phyloP scores from a whole-genome alignment of 92 coral and sea anemone genomes.

The Phenganax subtilis region DNA sequence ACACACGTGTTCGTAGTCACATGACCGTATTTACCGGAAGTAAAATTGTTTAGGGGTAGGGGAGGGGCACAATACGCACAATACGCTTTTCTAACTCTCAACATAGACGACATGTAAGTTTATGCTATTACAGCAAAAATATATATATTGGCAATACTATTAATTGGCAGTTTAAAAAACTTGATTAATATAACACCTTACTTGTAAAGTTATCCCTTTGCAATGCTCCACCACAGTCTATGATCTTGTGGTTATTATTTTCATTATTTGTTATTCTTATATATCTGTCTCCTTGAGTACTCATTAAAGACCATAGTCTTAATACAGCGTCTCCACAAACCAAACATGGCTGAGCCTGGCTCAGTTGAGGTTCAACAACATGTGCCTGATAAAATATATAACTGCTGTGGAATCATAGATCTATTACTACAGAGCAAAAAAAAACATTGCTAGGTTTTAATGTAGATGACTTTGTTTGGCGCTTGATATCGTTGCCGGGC shows the following conservation, averaged over 20 bases:
- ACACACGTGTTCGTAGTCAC: too few species aligned
- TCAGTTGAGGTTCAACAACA: conserved; percentile 3
- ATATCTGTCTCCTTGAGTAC: conserved; percentile 29
- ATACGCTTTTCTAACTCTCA: too few species aligned
- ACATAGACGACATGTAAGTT: too few species aligned
- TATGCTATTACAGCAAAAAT: too few species aligned
- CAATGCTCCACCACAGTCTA: conserved; percentile 10
- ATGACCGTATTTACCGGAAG: too few species aligned
- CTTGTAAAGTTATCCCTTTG: conserved; percentile 14
- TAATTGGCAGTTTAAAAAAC: too few species aligned
- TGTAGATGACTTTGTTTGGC: background rate
- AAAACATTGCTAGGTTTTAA: background rate
- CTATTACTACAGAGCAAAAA: background rate
- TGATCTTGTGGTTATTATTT: background rate
- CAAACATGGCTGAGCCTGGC: conserved; percentile 31
- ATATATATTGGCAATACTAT: too few species aligned
- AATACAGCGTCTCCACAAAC: conserved; percentile 33
- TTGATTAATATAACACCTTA: background rate
- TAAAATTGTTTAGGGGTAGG: too few species aligned
- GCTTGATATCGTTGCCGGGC: background rate
- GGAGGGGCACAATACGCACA: too few species aligned
- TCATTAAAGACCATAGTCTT: conserved; percentile 37
- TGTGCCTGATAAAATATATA: background rate
- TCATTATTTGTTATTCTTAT: conserved; percentile 19
- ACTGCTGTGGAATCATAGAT: background rate